Base-by-base conservation (phyloP, 2,113 vertebrate genomes). In the Polyodon spathula region DNA sequence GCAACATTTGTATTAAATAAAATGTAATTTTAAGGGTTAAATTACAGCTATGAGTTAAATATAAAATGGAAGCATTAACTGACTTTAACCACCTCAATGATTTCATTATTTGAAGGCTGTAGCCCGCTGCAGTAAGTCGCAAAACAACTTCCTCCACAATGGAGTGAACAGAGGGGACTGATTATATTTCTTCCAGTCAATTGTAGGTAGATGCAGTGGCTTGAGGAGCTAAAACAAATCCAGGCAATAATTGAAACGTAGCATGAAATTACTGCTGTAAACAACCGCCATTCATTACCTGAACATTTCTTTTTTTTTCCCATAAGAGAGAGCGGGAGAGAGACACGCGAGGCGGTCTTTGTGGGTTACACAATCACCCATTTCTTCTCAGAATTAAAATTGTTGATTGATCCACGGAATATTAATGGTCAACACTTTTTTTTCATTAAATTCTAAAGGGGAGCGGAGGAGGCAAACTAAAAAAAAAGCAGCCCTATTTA, bases 181-280 rank as follows among this genome's bases (percentile, higher is more conserved):
- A 85, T 85, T 85, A 84, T 90, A 86, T 92, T 86, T 88, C 86
- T 80, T 84, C 81, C 83, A 86, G 87, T 90, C 88, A 86, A 88
- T 87, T 85, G 86, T 75, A 81, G 81, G 78, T 86, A 84, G 88
- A 85, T 78, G 78, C 78, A 84, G 88, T 87, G 83, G 89, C 86
- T 90, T 86, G 83, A 79, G 84, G 82, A 85, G 85, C 92, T 89
- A 91, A 83, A 95, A 95, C 88, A 92, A 93, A 95, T 93, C 92
- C 88, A 86, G 82, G 88, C 88, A 92, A 93, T 95, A 95, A 97
- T 97, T 93, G 92, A 97, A 97, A 97, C 94, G 92, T 93, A 92
- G 92, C 90, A 97, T 93, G 91, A 93, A 97, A 97, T 97, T 95
- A 94, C 90, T 89, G 86, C 88, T 90, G 90, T 93, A 98, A 97